phyloP scores from a whole-genome alignment of 2,113 vertebrate species.

The Zosterops borbonicus region DNA sequence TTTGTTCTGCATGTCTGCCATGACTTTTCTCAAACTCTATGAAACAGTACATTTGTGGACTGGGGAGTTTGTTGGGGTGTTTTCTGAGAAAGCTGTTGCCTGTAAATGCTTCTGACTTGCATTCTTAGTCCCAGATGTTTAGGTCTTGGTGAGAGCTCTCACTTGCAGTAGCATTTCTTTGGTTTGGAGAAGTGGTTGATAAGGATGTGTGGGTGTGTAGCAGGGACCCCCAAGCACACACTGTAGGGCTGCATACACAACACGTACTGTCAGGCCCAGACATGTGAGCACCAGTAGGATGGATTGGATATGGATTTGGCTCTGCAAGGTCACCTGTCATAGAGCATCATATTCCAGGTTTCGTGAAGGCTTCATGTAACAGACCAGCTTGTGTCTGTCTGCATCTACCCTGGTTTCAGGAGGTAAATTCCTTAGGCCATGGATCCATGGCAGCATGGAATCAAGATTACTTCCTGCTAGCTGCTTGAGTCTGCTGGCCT shows the following conservation, averaged over 20 bases:
- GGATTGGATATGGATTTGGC: background rate
- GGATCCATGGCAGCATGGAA: background rate
- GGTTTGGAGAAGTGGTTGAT: background rate
- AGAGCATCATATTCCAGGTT: background rate
- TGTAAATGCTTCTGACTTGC: background rate
- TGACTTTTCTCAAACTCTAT: background rate
- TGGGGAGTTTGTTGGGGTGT: background rate
- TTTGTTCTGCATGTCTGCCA: background rate
- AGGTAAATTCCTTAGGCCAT: background rate
- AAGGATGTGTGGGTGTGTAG: background rate
- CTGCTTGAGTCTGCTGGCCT: background rate
- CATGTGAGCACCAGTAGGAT: background rate
- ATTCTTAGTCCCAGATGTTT: background rate
- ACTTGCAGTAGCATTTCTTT: background rate
- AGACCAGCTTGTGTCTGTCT: background rate
- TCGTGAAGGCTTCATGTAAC: background rate
- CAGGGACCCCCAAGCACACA: background rate
- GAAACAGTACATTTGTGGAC: background rate
- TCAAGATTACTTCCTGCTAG: background rate
- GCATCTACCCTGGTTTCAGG: background rate
- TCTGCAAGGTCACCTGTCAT: background rate
- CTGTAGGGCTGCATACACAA: fast-evolving
- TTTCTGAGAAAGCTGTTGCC: background rate
- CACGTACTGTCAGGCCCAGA: background rate
- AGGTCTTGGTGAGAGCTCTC: background rate